Percentiles rank a stretch among this genome's conserved stretches.
Evolutionary conservation across 1,140 invertebrate species (phyloP).

Genomic region (Dinothrombium tinctorium): DNA sequence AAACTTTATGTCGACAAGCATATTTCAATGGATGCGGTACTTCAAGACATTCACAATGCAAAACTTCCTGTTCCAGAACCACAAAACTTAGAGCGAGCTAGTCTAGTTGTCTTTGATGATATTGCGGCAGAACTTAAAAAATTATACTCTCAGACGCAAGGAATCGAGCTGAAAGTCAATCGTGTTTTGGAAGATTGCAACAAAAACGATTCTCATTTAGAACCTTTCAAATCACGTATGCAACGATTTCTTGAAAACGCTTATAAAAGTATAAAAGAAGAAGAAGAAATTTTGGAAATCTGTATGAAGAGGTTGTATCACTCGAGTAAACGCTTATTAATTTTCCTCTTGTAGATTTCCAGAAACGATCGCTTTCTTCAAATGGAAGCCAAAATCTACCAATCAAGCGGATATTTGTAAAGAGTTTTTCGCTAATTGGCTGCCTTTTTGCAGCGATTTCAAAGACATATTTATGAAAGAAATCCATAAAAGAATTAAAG

Average conservation of each 20-base stretch:
- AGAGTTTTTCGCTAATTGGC: conserved; percentile 73
- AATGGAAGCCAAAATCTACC: conserved; percentile 50
- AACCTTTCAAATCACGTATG: conserved; percentile 77
- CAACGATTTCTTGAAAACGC: conserved; percentile 37
- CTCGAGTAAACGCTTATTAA: background rate
- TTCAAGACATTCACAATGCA: background rate
- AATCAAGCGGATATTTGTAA: conserved; percentile 45
- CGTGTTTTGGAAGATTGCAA: conserved; percentile 18
- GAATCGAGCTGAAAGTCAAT: conserved; percentile 17
- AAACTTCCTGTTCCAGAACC: conserved; percentile 67
- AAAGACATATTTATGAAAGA: conserved; percentile 90
- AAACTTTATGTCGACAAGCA: conserved; percentile 31
- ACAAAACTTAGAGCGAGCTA: conserved; percentile 57
- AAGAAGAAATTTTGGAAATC: conserved; percentile 23
- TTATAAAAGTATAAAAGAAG: conserved; percentile 21
- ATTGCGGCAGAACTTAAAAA: conserved; percentile 33
- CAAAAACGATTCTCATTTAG: conserved; percentile 33
- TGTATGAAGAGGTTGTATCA: conserved; percentile 18
- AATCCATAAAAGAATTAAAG: conserved; percentile 43
- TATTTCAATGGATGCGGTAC: conserved; percentile 1
- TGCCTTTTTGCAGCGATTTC: conserved; percentile 70
- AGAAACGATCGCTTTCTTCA: conserved; percentile 58
- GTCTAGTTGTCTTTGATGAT: conserved; percentile 64
- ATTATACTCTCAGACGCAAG: conserved; percentile 5
- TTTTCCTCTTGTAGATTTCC: conserved; percentile 33